Evolutionary conservation across 92 coral and sea anemone genomes (phyloP).

Genomic region (Epizoanthus rinbou): DNA sequence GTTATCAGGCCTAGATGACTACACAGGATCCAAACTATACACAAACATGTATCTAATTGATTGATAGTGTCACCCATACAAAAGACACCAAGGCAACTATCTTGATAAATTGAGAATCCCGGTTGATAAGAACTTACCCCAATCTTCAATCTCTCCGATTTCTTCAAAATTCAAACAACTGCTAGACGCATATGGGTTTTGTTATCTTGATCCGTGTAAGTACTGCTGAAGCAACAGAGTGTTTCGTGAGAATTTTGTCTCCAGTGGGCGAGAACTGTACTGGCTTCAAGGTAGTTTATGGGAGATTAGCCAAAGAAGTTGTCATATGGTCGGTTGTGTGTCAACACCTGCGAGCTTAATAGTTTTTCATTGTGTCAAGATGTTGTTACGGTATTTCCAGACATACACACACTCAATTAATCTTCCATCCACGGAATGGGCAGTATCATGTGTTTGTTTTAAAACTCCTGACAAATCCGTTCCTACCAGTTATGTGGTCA

Average conservation of each 20-base stretch:
- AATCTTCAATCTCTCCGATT: background rate
- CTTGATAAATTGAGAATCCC: slow-evolving; percentile 13
- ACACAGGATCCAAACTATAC: slow-evolving; percentile 4
- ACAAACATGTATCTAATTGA: slow-evolving; percentile 18
- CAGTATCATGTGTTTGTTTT: background rate
- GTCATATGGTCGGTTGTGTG: slow-evolving; percentile 48
- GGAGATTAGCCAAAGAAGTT: slow-evolving; percentile 41
- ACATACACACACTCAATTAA: slow-evolving; percentile 21
- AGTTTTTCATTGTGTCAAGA: slow-evolving; percentile 54
- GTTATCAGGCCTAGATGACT: slow-evolving; percentile 3
- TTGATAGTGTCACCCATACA: slow-evolving; percentile 27
- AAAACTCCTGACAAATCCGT: background rate
- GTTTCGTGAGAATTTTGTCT: slow-evolving; percentile 28
- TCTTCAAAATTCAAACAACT: background rate
- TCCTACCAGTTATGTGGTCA: slow-evolving; percentile 23
- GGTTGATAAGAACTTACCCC: slow-evolving; percentile 41
- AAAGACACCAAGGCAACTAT: slow-evolving; percentile 35
- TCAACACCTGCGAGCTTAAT: slow-evolving; percentile 51
- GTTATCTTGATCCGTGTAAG: background rate
- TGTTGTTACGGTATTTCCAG: slow-evolving; percentile 20
- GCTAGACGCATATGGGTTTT: background rate
- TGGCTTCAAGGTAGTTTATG: slow-evolving; percentile 27
- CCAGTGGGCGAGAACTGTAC: slow-evolving; percentile 5
- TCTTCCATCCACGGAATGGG: slow-evolving; percentile 28
- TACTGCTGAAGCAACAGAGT: background rate